Base-by-base conservation (phyloP, 2,888 invertebrate species). In the Isotomurus palustris region DNA sequence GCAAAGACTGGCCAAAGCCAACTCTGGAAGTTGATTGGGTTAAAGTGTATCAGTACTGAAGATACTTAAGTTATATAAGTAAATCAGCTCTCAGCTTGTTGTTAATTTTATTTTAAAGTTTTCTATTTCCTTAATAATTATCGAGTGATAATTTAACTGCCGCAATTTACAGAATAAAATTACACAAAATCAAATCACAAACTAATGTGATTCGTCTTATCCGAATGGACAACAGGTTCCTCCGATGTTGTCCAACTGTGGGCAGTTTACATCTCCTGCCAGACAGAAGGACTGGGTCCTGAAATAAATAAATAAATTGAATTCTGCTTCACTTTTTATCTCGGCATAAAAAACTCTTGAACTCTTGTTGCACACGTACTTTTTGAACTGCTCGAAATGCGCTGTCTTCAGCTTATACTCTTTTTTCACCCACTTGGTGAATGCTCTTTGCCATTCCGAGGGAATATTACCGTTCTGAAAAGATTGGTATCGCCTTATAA, bases 11-110 rank as follows among this genome's bases (percentile, higher is more conserved):
- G 65, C 53, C 51, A n/a, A 66, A 66, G 45, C 65, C 65, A 17
- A 66, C 60, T n/a, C 54, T 66, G 17, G 65, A 66, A 53, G 49
- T 66, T 29, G 65, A 66, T 36, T 62, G 65, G 62, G 60, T 66
- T 5, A 55, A 57, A 32, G 58, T 66, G 22, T 66, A 66, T 36
- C 56, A 61, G 36, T 14, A 5, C 32, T 6, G 38, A 38, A 5
- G 36, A 22, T 14, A 51, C n/a, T 25, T 27, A 47, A 47, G 8
- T n/a, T 19, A 25, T 19, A 25, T 19, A n/a, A 21, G 8, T 19
- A 24, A 8, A 3, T 25, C 32, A 14, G 36, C 25, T 17, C n/a
- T n/a, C 2, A 40, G 22, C 8, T 38, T 32, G 22, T 40, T 25
- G 22, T 35, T 50, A 17, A 19, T 25, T 10, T 28, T 29, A n/a